phyloP scores from a whole-genome alignment of 2,113 vertebrate genomes.

The Cyprinodon variegatus region DNA sequence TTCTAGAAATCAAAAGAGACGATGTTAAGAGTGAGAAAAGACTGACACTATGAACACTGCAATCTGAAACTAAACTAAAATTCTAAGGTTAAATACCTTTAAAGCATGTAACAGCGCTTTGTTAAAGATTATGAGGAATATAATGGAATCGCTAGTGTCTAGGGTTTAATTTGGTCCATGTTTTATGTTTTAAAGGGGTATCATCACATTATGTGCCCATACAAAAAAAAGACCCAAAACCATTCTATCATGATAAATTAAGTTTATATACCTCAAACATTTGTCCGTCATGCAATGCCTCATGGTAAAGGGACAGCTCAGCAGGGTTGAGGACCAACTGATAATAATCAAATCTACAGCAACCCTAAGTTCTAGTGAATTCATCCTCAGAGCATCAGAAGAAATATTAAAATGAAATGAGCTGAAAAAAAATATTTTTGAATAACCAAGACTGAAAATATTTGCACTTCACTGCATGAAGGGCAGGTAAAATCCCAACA shows the following conservation, averaged over 20 bases:
- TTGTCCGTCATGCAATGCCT: no score
- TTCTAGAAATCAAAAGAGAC: conserved; percentile 6
- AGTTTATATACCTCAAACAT: no score
- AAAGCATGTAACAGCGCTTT: not conserved
- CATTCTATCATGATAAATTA: no score
- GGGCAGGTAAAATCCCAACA: not conserved
- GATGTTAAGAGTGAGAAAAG: conserved; percentile 12
- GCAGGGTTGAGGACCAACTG: no score
- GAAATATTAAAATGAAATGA: no score
- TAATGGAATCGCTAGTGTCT: not conserved
- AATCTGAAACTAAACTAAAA: conserved; percentile 17
- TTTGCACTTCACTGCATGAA: not conserved
- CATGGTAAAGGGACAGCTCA: no score
- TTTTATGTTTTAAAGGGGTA: not conserved
- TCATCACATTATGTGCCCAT: no score
- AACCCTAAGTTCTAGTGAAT: no score
- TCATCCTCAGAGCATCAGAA: no score
- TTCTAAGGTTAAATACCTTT: not conserved
- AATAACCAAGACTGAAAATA: not conserved
- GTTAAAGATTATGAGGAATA: not conserved
- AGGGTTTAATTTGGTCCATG: not conserved
- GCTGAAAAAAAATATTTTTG: no score
- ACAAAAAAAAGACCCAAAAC: no score
- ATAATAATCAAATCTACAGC: no score
- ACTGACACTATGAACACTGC: conserved; percentile 20